Conservation (phyloP, 2,113 vertebrate species). For the Hydropotes inermis region DNA sequence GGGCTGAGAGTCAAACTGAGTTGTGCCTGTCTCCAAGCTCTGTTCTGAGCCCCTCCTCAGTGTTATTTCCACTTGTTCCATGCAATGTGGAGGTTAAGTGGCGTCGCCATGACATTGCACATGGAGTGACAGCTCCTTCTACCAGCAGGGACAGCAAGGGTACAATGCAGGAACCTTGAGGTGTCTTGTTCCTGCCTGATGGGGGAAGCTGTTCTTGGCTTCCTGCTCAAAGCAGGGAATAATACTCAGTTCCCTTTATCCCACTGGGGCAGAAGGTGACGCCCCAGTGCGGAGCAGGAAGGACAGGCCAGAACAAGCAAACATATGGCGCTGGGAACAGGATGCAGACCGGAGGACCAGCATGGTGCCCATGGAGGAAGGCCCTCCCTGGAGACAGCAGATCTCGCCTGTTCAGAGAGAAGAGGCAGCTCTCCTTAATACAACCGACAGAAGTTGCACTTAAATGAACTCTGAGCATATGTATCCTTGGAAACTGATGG, state of each 20-base stretch:
- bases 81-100: not conserved
- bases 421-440: not conserved
- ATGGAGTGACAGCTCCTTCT: not conserved
- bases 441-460: not conserved
- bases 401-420: not conserved
- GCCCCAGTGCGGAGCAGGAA: not conserved
- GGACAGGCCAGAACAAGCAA: not conserved
- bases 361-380: accelerated
- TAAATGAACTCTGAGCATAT: not conserved
- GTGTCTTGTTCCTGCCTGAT: not conserved
- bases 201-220: not conserved
- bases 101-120: not conserved
- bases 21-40: not conserved
- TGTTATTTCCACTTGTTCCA: not conserved
- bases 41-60: not conserved
- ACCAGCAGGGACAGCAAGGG: not conserved
- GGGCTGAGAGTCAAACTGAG: not conserved
- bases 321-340: not conserved
- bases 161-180: not conserved
- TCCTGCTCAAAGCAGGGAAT: not conserved
- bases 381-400: not conserved
- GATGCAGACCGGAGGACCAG: not conserved
- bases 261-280: not conserved
- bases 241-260: not conserved
- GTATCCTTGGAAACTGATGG: not conserved